These are phyloP conservation scores for Amblyjoppa proteus DNA, from an alignment of 2,888 invertebrate genomes.

Conservation along the genomic window DNA sequence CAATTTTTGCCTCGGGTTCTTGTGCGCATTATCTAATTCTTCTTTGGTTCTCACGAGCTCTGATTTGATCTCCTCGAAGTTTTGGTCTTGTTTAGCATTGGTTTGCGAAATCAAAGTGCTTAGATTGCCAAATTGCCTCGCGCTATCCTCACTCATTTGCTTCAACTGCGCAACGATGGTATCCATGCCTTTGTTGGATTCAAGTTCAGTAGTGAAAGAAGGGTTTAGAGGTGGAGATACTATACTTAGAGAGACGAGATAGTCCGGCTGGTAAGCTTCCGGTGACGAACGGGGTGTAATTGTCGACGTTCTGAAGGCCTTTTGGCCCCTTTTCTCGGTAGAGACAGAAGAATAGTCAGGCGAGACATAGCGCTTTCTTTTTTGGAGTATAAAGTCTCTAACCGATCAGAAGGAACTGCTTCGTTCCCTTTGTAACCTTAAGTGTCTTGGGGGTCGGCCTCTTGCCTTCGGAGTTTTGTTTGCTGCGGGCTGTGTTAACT, in stretches of 20 bases:
- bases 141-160: constrained; percentile 22
- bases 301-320: background rate
- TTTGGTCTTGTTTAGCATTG: constrained; percentile 3
- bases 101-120: background rate
- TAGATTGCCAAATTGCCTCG: constrained; percentile 1
- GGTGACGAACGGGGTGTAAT: background rate
- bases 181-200: background rate
- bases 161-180: constrained; percentile 5
- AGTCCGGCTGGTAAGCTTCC: background rate
- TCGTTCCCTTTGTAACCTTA: too few relatives aligned
- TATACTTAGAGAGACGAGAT: background rate
- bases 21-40: constrained; percentile 4
- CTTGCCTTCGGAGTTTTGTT: too few relatives aligned
- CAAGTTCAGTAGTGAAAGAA: background rate
- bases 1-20: background rate
- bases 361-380: background rate
- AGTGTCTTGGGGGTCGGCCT: too few relatives aligned
- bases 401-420: too few relatives aligned
- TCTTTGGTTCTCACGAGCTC: constrained; percentile 14
- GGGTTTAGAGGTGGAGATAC: background rate
- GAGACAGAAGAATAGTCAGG: background rate
- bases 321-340: background rate
- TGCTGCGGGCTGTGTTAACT: too few relatives aligned
- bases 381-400: too few relatives aligned
- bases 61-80: constrained; percentile 8